Evolutionary conservation across 2,888 invertebrate genomes (phyloP).

Genomic region (Polia nebulosa): DNA sequence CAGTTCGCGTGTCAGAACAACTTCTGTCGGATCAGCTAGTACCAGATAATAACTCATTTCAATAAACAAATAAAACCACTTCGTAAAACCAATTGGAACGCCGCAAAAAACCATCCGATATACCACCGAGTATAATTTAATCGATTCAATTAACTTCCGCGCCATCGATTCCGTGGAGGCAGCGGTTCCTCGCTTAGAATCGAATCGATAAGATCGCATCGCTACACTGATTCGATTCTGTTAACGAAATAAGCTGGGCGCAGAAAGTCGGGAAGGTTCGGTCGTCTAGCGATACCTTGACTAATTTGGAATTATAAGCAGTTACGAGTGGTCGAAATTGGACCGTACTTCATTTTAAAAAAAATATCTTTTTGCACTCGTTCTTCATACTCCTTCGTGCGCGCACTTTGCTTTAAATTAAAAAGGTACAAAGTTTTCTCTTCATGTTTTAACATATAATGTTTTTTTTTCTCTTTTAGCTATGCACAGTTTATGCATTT

Average conservation of each 20-base stretch:
- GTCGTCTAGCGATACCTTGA: not conserved
- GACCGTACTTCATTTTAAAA: too few relatives aligned
- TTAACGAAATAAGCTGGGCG: slow-evolving; percentile 7
- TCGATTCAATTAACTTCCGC: slow-evolving; percentile 40
- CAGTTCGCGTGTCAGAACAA: too few relatives aligned
- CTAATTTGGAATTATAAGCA: not conserved
- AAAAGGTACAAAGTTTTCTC: too few relatives aligned
- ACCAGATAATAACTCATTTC: too few relatives aligned
- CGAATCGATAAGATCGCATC: slow-evolving; percentile 32
- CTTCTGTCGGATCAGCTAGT: too few relatives aligned
- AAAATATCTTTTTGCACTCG: too few relatives aligned
- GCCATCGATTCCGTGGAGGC: slow-evolving; percentile 29
- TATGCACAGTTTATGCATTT: too few relatives aligned
- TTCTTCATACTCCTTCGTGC: too few relatives aligned
- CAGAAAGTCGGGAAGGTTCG: not conserved
- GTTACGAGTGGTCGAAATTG: not conserved
- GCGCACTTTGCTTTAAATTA: too few relatives aligned
- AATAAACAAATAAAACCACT: slow-evolving; percentile 6
- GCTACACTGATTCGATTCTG: not conserved
- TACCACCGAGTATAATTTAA: slow-evolving; percentile 34
- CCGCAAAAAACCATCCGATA: slow-evolving; percentile 14
- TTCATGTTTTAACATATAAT: too few relatives aligned
- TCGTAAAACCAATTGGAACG: slow-evolving; percentile 6
- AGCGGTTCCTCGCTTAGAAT: slow-evolving; percentile 31
- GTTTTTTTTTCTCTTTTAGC: too few relatives aligned